phyloP scores from a whole-genome alignment of 2,113 vertebrate genomes.

The Grantiella picta region DNA sequence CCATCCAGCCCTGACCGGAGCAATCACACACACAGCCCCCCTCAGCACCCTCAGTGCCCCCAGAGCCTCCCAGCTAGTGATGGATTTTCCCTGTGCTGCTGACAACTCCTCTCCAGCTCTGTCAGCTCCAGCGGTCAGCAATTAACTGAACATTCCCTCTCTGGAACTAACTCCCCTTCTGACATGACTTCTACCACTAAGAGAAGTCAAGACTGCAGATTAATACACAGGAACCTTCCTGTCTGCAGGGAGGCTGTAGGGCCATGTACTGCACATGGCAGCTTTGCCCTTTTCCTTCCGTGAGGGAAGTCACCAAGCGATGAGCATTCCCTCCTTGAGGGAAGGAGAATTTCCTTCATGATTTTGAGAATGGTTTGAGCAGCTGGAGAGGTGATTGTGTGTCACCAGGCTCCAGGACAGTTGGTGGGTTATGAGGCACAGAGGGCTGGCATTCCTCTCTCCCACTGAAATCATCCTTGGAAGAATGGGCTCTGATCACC shows the following conservation, averaged over 20 bases:
- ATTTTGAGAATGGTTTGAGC: not conserved
- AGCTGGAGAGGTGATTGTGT: not conserved
- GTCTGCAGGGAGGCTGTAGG: not conserved
- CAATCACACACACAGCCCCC: not conserved
- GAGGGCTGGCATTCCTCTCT: not conserved
- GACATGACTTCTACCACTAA: not conserved
- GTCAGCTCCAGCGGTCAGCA: not conserved
- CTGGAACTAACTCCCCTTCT: not conserved
- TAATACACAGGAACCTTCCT: too few relatives aligned
- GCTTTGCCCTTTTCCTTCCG: not conserved
- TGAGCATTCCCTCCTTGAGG: not conserved
- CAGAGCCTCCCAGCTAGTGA: too few relatives aligned
- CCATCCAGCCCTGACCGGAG: not conserved
- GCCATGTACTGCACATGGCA: not conserved
- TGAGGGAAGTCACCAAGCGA: accelerated
- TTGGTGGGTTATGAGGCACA: not conserved
- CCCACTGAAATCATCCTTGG: not conserved
- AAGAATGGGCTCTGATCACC: not conserved
- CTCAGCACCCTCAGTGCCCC: not conserved
- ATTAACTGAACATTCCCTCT: too few relatives aligned
- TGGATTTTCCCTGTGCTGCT: accelerated
- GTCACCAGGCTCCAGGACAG: not conserved
- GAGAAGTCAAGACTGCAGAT: not conserved
- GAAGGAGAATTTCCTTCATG: not conserved
- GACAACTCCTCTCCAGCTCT: not conserved